phyloP scores from a whole-genome alignment of 2,888 invertebrate species.

The Thera britannica region DNA sequence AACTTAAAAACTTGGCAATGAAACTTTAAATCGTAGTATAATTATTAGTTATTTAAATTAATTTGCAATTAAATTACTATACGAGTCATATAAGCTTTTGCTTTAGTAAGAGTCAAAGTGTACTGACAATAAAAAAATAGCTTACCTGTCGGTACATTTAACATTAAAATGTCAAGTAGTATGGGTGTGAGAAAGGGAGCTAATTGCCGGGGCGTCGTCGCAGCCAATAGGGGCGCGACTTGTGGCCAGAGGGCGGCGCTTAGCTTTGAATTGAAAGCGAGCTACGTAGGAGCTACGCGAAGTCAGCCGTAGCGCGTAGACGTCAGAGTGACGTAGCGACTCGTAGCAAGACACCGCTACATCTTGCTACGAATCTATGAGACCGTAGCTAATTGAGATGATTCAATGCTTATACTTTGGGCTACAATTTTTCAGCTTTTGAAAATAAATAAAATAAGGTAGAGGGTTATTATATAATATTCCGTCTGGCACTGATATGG shows the following conservation, averaged over 20 bases:
- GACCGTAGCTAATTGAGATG: background rate
- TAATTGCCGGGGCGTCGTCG: constrained; percentile 76
- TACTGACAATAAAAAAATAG: constrained; percentile 24
- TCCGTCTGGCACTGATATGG: no score
- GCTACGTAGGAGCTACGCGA: constrained; percentile 81
- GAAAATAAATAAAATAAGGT: no score
- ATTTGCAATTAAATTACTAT: no score
- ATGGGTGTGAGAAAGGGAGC: constrained; percentile 66
- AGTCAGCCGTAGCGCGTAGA: constrained; percentile 48
- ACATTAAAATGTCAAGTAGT: constrained; percentile 81
- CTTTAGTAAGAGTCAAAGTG: background rate
- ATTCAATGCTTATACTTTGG: background rate
- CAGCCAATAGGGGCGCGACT: constrained; percentile 67
- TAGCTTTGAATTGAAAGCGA: constrained; percentile 66
- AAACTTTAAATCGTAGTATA: no score
- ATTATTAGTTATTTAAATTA: no score
- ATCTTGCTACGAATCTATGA: constrained; percentile 4
- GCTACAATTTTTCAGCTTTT: no score
- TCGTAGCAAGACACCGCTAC: constrained; percentile 9
- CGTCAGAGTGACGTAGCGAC: constrained; percentile 23
- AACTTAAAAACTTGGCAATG: no score
- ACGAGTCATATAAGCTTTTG: no score
- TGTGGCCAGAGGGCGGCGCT: constrained; percentile 68
- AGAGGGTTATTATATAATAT: no score
- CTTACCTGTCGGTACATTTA: constrained; percentile 63